Conservation (phyloP, 1,140 invertebrate genomes). For the Drosophila sp. region DNA sequence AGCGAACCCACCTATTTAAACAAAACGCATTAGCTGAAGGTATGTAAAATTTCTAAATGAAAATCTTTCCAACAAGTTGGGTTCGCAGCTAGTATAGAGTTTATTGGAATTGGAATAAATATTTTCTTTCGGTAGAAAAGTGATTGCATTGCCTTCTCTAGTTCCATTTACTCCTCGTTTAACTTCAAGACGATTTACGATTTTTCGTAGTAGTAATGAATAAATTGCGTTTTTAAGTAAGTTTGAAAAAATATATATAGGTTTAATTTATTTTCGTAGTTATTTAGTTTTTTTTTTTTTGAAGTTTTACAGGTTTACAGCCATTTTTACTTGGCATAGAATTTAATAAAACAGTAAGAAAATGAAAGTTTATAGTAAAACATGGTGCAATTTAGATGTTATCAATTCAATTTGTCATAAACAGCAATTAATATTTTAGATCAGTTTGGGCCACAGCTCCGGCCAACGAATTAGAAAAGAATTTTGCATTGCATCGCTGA, state of each 20-base stretch:
- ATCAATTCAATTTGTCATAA: neutral
- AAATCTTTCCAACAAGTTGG: no score
- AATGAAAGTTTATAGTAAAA: neutral
- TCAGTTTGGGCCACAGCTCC: constrained; percentile 67
- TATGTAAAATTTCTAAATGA: no score
- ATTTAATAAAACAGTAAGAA: constrained; percentile 2
- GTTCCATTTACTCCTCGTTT: no score
- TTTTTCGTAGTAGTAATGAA: neutral
- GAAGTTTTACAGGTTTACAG: neutral
- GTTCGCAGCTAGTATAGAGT: no score
- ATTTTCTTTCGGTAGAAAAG: no score
- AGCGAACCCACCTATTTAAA: no score
- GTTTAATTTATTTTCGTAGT: constrained; percentile 18
- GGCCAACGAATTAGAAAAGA: constrained; percentile 55
- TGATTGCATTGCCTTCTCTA: no score
- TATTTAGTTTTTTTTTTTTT: neutral
- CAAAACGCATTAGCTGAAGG: no score
- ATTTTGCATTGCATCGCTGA: constrained; percentile 50
- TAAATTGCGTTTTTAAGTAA: neutral
- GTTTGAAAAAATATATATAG: constrained; percentile 27
- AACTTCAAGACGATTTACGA: no score
- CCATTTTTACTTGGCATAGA: neutral
- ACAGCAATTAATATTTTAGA: constrained; percentile 38
- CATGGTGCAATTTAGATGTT: neutral
- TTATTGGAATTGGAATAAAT: no score